Evolutionary conservation across 2,888 invertebrate genomes (phyloP), one percentile per base, ranked within the genome.

Genomic region (Drosophila parthenogenetica): DNA sequence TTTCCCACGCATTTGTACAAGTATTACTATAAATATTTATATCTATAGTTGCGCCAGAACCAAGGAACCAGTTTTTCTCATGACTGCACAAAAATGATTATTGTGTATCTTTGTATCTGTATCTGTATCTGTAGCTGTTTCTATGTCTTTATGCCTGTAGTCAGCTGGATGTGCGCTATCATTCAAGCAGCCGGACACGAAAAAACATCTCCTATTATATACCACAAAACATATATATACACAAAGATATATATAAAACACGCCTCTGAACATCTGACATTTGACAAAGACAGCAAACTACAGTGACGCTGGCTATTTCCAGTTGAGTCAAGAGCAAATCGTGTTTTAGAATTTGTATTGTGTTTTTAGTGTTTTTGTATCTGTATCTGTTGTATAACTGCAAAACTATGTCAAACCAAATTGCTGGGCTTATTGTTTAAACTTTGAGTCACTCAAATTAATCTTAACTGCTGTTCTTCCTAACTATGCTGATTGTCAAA

Each of bases 1-100:
- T 87, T 83, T 83, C 82, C 82, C 82, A 83, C 82, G 82, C 82
- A 87, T 81, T 82, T 81, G 37, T 57, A 55, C 54, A 55, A 55
- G 54, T 55, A 87, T 81, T 70, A 75, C 67, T 75, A 81, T 69
- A 79, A 73, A 79, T 68, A 81, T 82, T 73, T 79, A 70, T 73
- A 67, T 70, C 65, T 77, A 62, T 70, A 68, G 77, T 74, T 70
- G 77, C 59, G 40, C 13, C 45, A 59, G 51, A 61, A 59, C 11
- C 64, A 40, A 48, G 63, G 62, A 81, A 84, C 81, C 83, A 70
- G 81, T 81, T 81, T 81, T 43, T 51, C 64, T 35, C 65, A 68
- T 58, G 74, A 65, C 58, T 60, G 58, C 60, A 61, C 64, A 53
- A 39, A 63, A 82, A 62, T 67, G 50, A 51, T 65, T 72, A 37